Evolutionary conservation across 2,888 invertebrate genomes (phyloP).

Genomic region (Dorcus hopei): DNA sequence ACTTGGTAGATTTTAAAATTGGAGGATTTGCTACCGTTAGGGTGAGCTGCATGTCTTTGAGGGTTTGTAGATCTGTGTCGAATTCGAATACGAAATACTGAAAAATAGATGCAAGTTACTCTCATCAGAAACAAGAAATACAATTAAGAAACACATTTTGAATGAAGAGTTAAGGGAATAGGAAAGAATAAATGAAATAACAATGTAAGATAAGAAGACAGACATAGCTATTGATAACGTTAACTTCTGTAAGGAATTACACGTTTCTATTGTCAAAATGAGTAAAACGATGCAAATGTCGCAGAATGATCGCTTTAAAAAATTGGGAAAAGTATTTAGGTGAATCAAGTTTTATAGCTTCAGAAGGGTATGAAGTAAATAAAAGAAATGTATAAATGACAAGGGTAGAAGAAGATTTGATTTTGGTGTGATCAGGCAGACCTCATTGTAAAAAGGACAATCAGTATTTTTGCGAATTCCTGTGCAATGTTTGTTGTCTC

Average conservation of each 20-base stretch:
- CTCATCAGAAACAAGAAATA: neutral
- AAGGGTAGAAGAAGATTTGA: neutral
- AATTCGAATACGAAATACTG: conserved; percentile 71
- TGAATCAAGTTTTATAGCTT: no score
- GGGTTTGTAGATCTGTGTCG: conserved; percentile 51
- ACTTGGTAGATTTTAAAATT: neutral
- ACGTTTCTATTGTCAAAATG: no score
- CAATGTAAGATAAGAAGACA: no score
- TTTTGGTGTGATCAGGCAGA: conserved; percentile 34
- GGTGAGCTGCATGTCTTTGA: conserved; percentile 58
- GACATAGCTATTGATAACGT: no score
- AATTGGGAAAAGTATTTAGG: no score
- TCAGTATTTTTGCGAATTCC: conserved; percentile 57
- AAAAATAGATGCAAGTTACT: conserved; percentile 22
- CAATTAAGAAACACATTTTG: no score
- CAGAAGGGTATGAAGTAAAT: no score
- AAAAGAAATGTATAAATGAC: no score
- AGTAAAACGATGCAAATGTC: neutral
- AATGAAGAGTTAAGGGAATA: no score
- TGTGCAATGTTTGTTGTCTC: conserved; percentile 60
- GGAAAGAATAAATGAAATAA: no score
- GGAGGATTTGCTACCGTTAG: conserved; percentile 54
- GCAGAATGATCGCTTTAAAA: no score
- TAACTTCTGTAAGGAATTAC: no score
- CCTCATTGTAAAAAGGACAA: conserved; percentile 68